phyloP scores from a whole-genome alignment of 2,888 invertebrate species.

The Sthenelais limicola region DNA sequence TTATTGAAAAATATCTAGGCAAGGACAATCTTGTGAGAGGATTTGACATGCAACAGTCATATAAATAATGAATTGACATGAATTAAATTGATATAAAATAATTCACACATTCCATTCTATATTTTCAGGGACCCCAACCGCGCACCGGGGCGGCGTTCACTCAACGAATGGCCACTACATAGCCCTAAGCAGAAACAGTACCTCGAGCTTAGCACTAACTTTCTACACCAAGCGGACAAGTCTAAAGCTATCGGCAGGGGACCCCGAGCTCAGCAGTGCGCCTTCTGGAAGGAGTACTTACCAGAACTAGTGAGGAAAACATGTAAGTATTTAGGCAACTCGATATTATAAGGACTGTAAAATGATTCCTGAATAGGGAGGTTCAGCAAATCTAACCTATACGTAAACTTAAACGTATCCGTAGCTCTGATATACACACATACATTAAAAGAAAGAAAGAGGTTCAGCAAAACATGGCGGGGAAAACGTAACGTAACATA shows the following conservation, averaged over 20 bases:
- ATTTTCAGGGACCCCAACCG: constrained; percentile 82
- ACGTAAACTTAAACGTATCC: too few species aligned
- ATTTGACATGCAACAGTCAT: too few species aligned
- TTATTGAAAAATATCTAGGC: too few species aligned
- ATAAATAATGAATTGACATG: too few species aligned
- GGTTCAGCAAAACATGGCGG: too few species aligned
- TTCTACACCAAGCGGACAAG: constrained; percentile 66
- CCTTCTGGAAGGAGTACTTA: constrained; percentile 95
- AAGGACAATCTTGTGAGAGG: too few species aligned
- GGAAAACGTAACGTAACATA: too few species aligned
- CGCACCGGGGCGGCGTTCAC: constrained; percentile 78
- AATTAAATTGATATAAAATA: not conserved
- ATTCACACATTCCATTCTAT: not conserved
- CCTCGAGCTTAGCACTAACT: constrained; percentile 79
- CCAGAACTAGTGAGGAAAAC: constrained; percentile 81
- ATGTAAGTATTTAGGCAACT: constrained; percentile 65
- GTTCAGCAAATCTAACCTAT: too few species aligned
- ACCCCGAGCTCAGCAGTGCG: constrained; percentile 89
- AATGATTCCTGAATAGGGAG: too few species aligned
- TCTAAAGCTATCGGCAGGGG: constrained; percentile 86
- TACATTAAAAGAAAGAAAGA: too few species aligned
- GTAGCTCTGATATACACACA: too few species aligned
- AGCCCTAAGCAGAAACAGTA: constrained; percentile 86
- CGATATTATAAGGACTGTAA: too few species aligned
- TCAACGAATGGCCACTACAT: constrained; percentile 90